Evolutionary conservation across 2,888 invertebrate genomes (phyloP), one percentile per base, ranked within the genome.

Genomic region (Caradrina clavipalpis): DNA sequence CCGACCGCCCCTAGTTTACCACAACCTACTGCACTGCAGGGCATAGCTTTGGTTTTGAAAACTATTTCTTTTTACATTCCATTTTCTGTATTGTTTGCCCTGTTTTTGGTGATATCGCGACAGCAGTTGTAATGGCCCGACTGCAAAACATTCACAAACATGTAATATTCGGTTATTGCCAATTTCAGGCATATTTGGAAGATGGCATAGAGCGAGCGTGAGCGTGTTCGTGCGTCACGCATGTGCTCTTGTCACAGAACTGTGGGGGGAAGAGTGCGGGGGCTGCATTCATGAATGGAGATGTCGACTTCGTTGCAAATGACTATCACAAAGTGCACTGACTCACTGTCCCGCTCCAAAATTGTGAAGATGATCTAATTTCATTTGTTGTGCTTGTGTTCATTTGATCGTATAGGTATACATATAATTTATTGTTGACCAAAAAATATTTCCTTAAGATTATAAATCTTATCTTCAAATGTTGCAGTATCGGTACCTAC

Each of bases 281-380:
- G 35, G 35, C 8, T 39, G 67, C 50, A 62, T 76, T 83, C 87
- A 84, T 82, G 80, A 77, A 83, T 73, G 85, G 85, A 66, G 56
- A 71, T 73, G 72, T 81, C 81, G 68, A 58, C 72, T 69, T 2
- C 1, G 31, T 39, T 71, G 72, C 54, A 54, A 62, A 76, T 84
- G 86, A 88, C 78, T 88, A 81, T 79, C 69, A 60, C 60, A 75
- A 67, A 78, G 64, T 69, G 72, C 77, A 69, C 63, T 84, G 85
- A 88, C 35, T 86, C 87, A 86, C 76, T 64, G 67, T 75, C 81
- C 69, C 72, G 67, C 73, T 63, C 81, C 83, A 58, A 81, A 84
- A 76, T 71, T 19, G 84, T 76, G 50, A 22, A 69, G 85, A 73
- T 89, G 87, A 88, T 89, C 89, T 87, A 85, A 89, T 77, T 74